phyloP scores from a whole-genome alignment of 2,113 vertebrate species.

The Henicopernis longicauda region DNA sequence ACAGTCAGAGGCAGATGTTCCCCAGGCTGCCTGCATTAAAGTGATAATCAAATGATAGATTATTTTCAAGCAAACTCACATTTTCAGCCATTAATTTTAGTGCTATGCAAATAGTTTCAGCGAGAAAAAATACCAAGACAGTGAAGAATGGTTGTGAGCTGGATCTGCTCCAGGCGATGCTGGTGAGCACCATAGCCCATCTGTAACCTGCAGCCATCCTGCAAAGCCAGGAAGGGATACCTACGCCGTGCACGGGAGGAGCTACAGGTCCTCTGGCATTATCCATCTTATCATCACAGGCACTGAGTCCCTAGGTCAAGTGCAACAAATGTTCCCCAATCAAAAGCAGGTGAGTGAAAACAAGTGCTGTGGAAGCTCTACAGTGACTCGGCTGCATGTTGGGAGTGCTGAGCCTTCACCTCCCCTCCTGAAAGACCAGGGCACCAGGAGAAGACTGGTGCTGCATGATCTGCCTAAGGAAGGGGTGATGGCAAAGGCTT shows the following conservation, averaged over 20 bases:
- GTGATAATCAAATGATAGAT: constrained; percentile 45
- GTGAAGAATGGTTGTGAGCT: background rate
- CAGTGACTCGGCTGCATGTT: background rate
- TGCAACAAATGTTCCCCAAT: background rate
- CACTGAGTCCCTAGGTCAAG: background rate
- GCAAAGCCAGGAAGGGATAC: background rate
- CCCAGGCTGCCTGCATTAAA: background rate
- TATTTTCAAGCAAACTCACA: constrained; percentile 27
- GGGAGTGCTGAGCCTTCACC: background rate
- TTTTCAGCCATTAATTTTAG: constrained; percentile 32
- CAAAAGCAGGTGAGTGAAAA: background rate
- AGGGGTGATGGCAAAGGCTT: background rate
- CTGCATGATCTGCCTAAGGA: background rate
- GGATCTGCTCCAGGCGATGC: background rate
- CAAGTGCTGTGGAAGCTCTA: background rate
- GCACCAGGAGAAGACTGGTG: background rate
- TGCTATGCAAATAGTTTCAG: background rate
- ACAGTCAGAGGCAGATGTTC: constrained; percentile 30
- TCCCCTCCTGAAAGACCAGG: background rate
- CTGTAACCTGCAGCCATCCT: background rate
- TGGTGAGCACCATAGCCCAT: background rate
- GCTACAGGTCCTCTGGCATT: background rate
- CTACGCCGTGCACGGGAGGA: accelerated
- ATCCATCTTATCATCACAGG: background rate
- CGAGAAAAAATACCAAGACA: background rate